phyloP scores from a whole-genome alignment of 2,113 vertebrate genomes.

The Tragelaphus strepsiceros region DNA sequence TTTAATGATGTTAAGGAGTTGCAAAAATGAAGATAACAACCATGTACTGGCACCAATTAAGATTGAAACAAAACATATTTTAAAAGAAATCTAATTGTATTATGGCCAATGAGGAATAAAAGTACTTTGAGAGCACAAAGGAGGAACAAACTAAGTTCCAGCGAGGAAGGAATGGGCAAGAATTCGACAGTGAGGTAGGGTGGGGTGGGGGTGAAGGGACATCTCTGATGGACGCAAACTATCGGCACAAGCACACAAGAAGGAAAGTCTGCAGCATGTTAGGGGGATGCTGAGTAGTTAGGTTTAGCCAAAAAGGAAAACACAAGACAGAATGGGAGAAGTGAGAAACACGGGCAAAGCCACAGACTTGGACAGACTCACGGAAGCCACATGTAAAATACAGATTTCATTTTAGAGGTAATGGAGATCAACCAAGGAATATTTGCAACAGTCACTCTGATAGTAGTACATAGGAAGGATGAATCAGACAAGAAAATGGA shows the following conservation, averaged over 20 bases:
- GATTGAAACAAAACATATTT: background rate
- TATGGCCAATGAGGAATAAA: background rate
- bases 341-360: background rate
- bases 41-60: background rate
- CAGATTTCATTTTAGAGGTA: background rate
- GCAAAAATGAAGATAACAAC: background rate
- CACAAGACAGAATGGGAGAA: background rate
- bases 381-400: background rate
- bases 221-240: background rate
- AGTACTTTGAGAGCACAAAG: background rate
- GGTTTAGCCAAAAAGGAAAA: background rate
- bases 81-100: background rate
- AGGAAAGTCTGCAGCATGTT: background rate
- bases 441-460: background rate
- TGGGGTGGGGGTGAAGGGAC: accelerated
- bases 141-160: background rate
- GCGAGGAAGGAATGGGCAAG: background rate
- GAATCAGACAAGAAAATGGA: background rate
- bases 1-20: background rate
- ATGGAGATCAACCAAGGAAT: background rate
- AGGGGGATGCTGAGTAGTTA: background rate
- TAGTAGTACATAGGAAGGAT: background rate
- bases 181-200: background rate
- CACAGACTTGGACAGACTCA: background rate
- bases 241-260: background rate